These are phyloP conservation scores for Scarus forsteni DNA, from an alignment of 2,797 vertebrate species.

Conservation along the genomic window DNA sequence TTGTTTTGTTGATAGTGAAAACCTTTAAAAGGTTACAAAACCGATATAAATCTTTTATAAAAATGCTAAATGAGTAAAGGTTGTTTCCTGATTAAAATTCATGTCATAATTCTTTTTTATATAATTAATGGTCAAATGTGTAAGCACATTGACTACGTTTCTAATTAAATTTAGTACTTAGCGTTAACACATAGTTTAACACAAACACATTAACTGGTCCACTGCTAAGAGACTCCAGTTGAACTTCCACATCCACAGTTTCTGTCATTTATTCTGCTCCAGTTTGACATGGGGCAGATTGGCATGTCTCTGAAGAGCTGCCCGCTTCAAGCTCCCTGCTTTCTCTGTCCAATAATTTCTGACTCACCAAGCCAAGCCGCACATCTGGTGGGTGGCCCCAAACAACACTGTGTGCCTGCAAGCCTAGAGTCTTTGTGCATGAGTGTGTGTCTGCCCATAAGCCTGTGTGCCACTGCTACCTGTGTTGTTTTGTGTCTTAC, in stretches of 20 bases:
- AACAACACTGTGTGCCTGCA: conserved; percentile 36
- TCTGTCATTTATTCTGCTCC: conserved; percentile 52
- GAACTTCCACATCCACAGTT: conserved; percentile 31
- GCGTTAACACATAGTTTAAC: conserved; percentile 6
- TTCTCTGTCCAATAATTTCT: conserved; percentile 54
- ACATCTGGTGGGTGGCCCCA: conserved; percentile 68
- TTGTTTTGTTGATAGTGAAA: no score
- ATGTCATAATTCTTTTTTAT: no score
- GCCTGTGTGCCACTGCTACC: conserved; percentile 5
- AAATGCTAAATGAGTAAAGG: no score
- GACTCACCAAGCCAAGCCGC: conserved; percentile 56
- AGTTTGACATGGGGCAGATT: conserved; percentile 59
- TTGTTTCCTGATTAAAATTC: no score
- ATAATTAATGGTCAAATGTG: no score
- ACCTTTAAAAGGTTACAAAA: no score
- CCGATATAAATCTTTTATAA: no score
- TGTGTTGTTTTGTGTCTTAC: conserved; percentile 27
- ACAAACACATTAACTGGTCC: background rate
- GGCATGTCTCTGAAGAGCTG: conserved; percentile 48
- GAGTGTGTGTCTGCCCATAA: conserved; percentile 1
- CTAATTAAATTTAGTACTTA: no score
- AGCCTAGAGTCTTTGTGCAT: conserved; percentile 19
- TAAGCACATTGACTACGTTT: no score
- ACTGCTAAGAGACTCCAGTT: conserved; percentile 14
- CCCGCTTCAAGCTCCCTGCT: conserved; percentile 31